phyloP scores from a whole-genome alignment of 2,797 vertebrate genomes.

The Cyprinella venusta region DNA sequence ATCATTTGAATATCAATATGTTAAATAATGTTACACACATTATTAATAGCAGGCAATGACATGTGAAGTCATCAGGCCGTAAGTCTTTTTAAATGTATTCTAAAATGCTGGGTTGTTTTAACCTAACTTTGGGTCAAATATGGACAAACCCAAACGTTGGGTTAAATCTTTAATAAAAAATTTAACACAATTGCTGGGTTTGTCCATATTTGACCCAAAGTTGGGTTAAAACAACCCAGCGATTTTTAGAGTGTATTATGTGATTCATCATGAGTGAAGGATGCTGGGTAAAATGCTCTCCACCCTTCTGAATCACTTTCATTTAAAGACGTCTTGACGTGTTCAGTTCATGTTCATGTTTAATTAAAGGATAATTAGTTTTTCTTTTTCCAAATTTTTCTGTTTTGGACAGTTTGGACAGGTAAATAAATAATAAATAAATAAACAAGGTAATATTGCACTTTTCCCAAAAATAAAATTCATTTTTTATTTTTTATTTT shows the following conservation, averaged over 20 bases:
- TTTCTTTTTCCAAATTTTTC: background rate
- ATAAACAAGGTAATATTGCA: too few species aligned
- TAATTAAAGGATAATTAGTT: background rate
- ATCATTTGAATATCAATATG: background rate
- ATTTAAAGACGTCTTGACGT: background rate
- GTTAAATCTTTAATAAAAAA: too few species aligned
- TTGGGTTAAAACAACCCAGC: too few species aligned
- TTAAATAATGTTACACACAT: background rate
- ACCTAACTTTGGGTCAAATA: too few species aligned
- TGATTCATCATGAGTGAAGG: conserved; percentile 27
- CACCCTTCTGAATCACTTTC: conserved; percentile 7
- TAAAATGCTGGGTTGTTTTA: too few species aligned
- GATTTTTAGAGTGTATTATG: background rate
- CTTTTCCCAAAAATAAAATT: too few species aligned
- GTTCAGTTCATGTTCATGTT: background rate
- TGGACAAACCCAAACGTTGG: too few species aligned
- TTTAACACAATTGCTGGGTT: too few species aligned
- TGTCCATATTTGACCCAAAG: too few species aligned
- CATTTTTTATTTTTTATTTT: too few species aligned
- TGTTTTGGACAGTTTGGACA: background rate
- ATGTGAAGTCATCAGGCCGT: background rate
- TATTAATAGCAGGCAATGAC: background rate
- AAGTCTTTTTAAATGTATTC: too few species aligned
- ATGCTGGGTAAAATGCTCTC: conserved; percentile 8
- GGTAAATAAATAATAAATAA: too few species aligned